These are phyloP conservation scores for Phocoena phocoena DNA, from an alignment of 2,113 vertebrate genomes.

Conservation along the genomic window DNA sequence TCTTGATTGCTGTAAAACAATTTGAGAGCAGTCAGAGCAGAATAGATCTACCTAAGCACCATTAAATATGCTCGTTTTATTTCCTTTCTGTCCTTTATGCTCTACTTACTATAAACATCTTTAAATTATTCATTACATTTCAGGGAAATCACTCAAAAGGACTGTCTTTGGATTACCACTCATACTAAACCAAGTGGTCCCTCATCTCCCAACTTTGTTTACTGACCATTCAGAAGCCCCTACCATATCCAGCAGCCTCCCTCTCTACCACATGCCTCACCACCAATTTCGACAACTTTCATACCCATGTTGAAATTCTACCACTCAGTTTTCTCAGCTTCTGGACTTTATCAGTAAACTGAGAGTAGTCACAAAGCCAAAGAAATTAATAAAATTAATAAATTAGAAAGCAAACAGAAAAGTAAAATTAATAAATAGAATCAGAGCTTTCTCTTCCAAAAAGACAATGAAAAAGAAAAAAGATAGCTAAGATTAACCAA, in stretches of 20 bases:
- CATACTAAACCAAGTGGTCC: neutral
- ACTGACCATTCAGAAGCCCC: neutral
- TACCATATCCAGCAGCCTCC: neutral
- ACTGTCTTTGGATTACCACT: neutral
- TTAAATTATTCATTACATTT: constrained; percentile 70
- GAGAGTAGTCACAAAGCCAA: neutral
- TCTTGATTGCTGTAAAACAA: constrained; percentile 33
- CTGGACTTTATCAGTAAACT: neutral
- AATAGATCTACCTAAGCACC: neutral
- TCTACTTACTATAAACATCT: constrained; percentile 53
- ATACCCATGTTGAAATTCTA: neutral
- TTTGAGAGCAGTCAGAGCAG: neutral
- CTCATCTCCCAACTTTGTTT: neutral
- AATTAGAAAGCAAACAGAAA: neutral
- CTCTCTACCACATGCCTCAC: neutral
- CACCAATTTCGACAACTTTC: neutral
- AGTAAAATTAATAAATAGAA: neutral
- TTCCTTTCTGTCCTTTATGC: constrained; percentile 39
- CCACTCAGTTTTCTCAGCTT: neutral
- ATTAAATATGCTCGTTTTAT: constrained; percentile 33
- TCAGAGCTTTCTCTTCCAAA: neutral
- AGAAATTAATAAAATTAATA: neutral
- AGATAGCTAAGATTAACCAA: neutral
- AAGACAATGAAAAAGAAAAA: neutral
- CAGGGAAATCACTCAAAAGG: constrained; percentile 30